Conservation (phyloP, 2,888 invertebrate species). For the Pheosia tremula region DNA sequence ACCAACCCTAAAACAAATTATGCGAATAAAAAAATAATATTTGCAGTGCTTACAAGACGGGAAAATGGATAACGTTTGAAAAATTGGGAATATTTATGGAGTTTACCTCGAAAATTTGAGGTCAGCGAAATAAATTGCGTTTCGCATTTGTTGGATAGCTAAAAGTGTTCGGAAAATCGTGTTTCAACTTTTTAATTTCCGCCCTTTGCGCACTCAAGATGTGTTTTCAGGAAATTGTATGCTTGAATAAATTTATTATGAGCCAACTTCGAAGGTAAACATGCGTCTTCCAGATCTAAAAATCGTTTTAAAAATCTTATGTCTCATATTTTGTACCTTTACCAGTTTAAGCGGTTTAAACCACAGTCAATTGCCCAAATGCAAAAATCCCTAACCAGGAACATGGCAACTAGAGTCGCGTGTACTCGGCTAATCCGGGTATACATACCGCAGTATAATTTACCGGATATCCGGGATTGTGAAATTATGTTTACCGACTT, state of each 20-base stretch:
- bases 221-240: background rate
- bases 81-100: conserved; percentile 20
- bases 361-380: background rate
- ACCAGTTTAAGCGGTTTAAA: no score
- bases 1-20: conserved; percentile 3
- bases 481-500: conserved; percentile 16
- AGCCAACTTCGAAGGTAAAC: background rate
- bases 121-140: conserved; percentile 22
- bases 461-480: conserved; percentile 36
- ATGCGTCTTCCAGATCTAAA: no score
- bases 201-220: background rate
- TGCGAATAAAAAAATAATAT: conserved; percentile 14
- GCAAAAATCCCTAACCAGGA: background rate
- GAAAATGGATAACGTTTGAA: conserved; percentile 2
- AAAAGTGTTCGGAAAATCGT: background rate
- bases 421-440: conserved; percentile 8
- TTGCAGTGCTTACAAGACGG: background rate
- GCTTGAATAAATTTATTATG: background rate
- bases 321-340: no score
- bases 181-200: background rate
- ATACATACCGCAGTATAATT: conserved; percentile 13
- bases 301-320: no score
- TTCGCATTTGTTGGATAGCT: conserved; percentile 6
- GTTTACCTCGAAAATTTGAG: conserved; percentile 7
- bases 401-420: background rate